Evolutionary conservation across 2,888 invertebrate species (phyloP), one percentile per base, ranked within the genome.

Genomic region (Chaitophorus viminalis): DNA sequence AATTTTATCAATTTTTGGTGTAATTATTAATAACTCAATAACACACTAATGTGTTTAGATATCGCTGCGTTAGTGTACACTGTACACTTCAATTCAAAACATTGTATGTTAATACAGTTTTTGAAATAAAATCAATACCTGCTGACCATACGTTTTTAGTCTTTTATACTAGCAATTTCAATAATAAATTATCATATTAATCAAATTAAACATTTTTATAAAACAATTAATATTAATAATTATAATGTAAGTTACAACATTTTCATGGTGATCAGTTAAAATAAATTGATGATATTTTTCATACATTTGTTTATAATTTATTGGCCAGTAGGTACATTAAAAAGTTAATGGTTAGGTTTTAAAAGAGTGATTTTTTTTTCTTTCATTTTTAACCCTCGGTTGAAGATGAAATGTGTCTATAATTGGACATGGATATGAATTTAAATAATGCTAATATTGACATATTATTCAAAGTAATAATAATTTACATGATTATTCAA

Each of bases 81-180:
- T 60, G 60, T 60, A 60, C 25, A 60, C 25, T 60, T 60, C 18
- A 60, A 21, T 60, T 60, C 25, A 60, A 60, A 60, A 25, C 60
- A 21, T 60, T 3, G 4, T 60, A 60, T 60, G 25, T 21, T 60
- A 6, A 60, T 60, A 60, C 18, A 60, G 70, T 39, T 65, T 79
- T 17, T 65, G 21, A 65, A 65, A 79, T 79, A 70, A 46, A 70
- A 70, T 70, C 25, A 82, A 82, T 82, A 70, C 3, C 21, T 21
- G 14, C 46, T 60, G 5, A 70, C 46, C 17, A 14, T 60, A 9
- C 29, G 6, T 60, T 54, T 60, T 60, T 8, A 77, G 31, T 11
- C n/a, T 52, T 54, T 17, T 25, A 77, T 31, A 33, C n/a, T 18
- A 54, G 9, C 25, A 54, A 54, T 60, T 33, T 33, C 33, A 54